Evolutionary conservation across 64 coral and sea anemone genomes (phyloP), one percentile per base, ranked within the genome.

Genomic region (Porites australiensis): DNA sequence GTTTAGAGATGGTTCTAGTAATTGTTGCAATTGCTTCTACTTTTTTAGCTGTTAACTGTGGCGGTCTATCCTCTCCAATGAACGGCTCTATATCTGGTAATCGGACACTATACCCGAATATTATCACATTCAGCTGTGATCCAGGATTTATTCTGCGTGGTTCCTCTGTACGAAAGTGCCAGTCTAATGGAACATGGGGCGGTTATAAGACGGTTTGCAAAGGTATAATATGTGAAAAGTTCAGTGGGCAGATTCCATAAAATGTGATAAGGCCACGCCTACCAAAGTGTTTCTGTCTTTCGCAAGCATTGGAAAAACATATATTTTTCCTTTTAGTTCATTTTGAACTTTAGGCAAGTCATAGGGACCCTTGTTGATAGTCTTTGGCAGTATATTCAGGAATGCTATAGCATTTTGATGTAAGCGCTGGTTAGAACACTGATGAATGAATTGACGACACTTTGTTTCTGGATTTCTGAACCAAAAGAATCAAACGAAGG

Each of bases 71-170:
- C 2, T 22, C 20, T 18, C 76, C 76, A 52, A 44, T 19, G 54
- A 79, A 79, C 50, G 76, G 76, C 4, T 50, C 14, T 21, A 79
- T 11, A 79, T 6, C 8, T 53, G 76, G 76, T 22, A 16, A 51
- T 4, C 4, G 7, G 23, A 79, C 44, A 5, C 6, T 21, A 16
- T 79, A 79, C 13, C 67, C 67, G 27, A 4, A 70, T 70, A 23
- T 9, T 21, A 1, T 73, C 49, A 51, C 6, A 23, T 88, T 88
- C 21, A 49, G 14, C 10, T 88, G 86, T 76, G 86, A 75, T 20
- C 51, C 74, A 74, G 86, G 86, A 8, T 88, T 88, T 50, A 73
- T 88, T 59, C n/a, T 88, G 53, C 7, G 15, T 3, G 86, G 70
- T 18, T 75, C 86, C 0, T 19, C 5, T 12, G 4, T 76, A 58